A percentile compares a stretch with the other conserved stretches of the same genome.
phyloP scores from a whole-genome alignment of 2,113 vertebrate species.

The Coryphaenoides rupestris region DNA sequence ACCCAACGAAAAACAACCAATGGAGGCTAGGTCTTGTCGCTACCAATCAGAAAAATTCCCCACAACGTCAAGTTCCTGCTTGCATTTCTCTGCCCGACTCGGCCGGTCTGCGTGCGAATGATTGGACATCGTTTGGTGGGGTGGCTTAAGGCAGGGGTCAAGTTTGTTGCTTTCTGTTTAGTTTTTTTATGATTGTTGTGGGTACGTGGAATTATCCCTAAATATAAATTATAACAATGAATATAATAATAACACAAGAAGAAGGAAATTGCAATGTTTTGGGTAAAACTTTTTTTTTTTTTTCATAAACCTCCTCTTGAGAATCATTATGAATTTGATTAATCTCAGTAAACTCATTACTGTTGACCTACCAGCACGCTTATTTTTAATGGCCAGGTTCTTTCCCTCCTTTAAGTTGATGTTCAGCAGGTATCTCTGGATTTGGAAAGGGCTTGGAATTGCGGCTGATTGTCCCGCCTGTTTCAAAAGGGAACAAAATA shows the following conservation, averaged over 20 bases:
- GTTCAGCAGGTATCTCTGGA: conserved; percentile 81
- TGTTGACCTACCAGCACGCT: conserved; percentile 80
- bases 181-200: no score
- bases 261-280: neutral
- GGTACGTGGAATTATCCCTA: neutral
- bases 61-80: no score
- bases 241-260: neutral
- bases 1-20: no score
- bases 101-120: no score
- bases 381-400: conserved; percentile 85
- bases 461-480: conserved; percentile 14
- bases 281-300: no score
- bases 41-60: no score
- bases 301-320: no score
- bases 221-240: neutral
- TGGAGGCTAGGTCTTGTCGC: no score
- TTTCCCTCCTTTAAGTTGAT: conserved; percentile 86
- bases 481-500: conserved; percentile 1
- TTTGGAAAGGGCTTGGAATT: neutral
- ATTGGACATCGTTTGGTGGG: no score
- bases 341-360: neutral
- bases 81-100: no score
- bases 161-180: no score
- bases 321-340: neutral
- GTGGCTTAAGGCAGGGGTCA: no score